Base-by-base conservation (phyloP, 92 coral and sea anemone genomes). In the Phenganax subtilis region DNA sequence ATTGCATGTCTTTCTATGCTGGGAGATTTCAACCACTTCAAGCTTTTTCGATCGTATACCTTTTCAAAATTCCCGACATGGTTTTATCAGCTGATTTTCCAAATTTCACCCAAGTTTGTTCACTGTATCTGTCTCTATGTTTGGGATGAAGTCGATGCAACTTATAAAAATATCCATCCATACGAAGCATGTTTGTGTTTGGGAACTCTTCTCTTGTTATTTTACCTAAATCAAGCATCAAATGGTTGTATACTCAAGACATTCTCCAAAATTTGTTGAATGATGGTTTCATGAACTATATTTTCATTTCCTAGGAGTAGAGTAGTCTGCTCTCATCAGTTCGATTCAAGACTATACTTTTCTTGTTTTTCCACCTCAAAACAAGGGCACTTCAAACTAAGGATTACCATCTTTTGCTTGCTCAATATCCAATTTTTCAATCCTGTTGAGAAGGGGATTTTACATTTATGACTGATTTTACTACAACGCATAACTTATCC, bases 51-150 rank as follows among this genome's bases (percentile, higher is more conserved):
- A 25, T 8, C 29, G 29, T 51, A n/a, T 66, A 96, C 99, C 97
- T 89, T 78, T 89, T 78, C 62, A 87, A 86, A 61, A 96, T 84
- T 57, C 86, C 83, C 56, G 82, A 82, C 57, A 96, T 88, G 37
- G 88, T 77, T 54, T 82, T 82, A 28, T 92, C 93, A 14, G 82
- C 90, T 2, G 82, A 77, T 79, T 89, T 85, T 83, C 83, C 83
- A 65, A 90, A 92, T 30, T 88, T 83, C 51, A 96, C 85, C 99
- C 99, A 96, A 31, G 91, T 77, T 81, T 96, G 99, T 54, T 96
- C 97, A 56, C 99, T 96, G 85, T 86, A 96, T 75, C 99, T 84
- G 83, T 92, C 91, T 73, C 99, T 88, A 87, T 96, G 99, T 54
- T 90, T 93, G 1, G 97, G 99, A 69, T 96, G 99, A 58, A 85